phyloP scores from a whole-genome alignment of 2,888 invertebrate genomes.

The Perdita meconis region DNA sequence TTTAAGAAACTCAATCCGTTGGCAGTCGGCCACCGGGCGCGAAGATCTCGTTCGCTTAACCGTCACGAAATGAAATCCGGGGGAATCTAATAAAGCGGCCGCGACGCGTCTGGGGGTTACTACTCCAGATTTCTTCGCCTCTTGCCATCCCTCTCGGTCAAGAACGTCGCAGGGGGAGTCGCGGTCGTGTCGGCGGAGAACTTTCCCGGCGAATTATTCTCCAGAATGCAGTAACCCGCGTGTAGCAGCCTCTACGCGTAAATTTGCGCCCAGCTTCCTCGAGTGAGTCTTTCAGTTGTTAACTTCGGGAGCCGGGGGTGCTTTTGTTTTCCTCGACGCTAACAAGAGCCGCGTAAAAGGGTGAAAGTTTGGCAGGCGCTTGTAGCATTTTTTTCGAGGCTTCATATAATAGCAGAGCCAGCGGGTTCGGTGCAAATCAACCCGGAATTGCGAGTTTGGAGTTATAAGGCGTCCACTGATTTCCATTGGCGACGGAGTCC shows the following conservation, averaged over 20 bases:
- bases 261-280: conserved; percentile 46
- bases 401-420: no score
- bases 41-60: conserved; percentile 57
- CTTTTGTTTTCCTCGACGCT: neutral
- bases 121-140: conserved; percentile 26
- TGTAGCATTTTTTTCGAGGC: neutral
- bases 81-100: conserved; percentile 55
- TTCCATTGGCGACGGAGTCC: neutral
- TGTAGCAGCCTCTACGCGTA: conserved; percentile 18
- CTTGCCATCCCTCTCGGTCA: neutral
- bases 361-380: neutral
- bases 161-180: neutral
- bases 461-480: no score
- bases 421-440: neutral
- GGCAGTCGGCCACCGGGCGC: conserved; percentile 52
- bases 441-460: neutral
- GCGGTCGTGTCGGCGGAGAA: conserved; percentile 7
- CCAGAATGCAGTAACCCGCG: conserved; percentile 61
- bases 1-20: conserved; percentile 59
- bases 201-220: conserved; percentile 41
- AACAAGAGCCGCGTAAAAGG: neutral
- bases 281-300: conserved; percentile 21
- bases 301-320: neutral
- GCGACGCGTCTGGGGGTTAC: conserved; percentile 22
- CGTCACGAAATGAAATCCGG: conserved; percentile 54